Conservation (phyloP, 2,113 vertebrate genomes). For the Irena cyanogastra region DNA sequence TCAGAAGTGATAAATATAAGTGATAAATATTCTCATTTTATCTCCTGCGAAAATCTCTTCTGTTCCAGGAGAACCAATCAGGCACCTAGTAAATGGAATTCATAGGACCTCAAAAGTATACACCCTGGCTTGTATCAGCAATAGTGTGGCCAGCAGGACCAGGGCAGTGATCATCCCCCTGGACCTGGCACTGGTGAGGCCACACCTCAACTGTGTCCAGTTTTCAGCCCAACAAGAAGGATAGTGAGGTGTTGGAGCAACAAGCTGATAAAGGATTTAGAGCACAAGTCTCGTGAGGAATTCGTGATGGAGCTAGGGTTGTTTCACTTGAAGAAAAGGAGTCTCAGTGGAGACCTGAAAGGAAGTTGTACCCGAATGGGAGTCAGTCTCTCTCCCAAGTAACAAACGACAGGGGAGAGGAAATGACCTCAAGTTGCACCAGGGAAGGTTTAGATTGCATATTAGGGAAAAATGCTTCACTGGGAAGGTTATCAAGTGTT, state of each 20-base stretch:
- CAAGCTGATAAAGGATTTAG: not conserved
- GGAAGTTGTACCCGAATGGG: not conserved
- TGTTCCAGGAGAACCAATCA: not conserved
- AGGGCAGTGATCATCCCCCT: not conserved
- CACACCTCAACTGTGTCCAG: rapidly evolving
- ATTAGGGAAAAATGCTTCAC: not conserved
- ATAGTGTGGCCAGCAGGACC: not conserved
- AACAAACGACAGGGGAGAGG: not conserved
- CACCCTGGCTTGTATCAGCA: not conserved
- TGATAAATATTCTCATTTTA: not conserved
- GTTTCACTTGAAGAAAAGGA: not conserved
- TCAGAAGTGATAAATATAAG: not conserved
- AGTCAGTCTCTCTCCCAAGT: not conserved
- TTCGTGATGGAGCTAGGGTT: not conserved
- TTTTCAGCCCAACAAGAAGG: rapidly evolving
- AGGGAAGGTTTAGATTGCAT: not conserved
- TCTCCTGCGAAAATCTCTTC: not conserved
- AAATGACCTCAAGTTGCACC: not conserved
- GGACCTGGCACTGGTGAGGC: not conserved
- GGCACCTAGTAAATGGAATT: not conserved
- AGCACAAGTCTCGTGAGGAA: not conserved
- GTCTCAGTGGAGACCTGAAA: not conserved
- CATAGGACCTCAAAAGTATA: not conserved
- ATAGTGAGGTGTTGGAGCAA: not conserved
- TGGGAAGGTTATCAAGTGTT: not conserved